These are phyloP conservation scores for Drosophila diplacantha DNA, from an alignment of 2,888 invertebrate genomes.

Conservation along the genomic window DNA sequence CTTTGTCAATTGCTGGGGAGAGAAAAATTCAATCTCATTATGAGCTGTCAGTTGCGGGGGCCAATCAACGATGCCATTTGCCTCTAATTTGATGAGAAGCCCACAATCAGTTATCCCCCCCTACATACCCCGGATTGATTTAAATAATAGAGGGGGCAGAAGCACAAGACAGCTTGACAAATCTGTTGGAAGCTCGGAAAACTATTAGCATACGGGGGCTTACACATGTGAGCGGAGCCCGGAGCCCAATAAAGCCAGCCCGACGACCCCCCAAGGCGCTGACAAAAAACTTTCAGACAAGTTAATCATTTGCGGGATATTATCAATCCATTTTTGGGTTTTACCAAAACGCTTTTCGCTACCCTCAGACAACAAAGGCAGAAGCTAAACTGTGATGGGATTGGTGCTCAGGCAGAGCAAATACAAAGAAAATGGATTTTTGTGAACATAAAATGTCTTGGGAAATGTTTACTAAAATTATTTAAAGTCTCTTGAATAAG, in stretches of 20 bases:
- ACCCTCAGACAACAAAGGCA: background rate
- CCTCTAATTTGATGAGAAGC: slow-evolving; percentile 48
- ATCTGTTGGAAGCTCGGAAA: slow-evolving; percentile 48
- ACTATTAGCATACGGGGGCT: slow-evolving; percentile 65
- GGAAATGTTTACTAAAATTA: background rate
- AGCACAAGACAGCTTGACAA: slow-evolving; percentile 56
- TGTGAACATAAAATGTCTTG: too few relatives aligned
- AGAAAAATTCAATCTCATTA: slow-evolving; percentile 48
- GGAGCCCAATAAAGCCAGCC: slow-evolving; percentile 10
- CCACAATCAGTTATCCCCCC: slow-evolving; percentile 23
- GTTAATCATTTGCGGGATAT: slow-evolving; percentile 74
- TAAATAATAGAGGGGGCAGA: slow-evolving; percentile 47
- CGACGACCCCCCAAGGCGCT: slow-evolving; percentile 23
- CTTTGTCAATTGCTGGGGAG: slow-evolving; percentile 50
- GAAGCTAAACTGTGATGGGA: background rate
- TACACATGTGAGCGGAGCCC: slow-evolving; percentile 26
- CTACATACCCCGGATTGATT: slow-evolving; percentile 57
- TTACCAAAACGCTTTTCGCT: slow-evolving; percentile 41
- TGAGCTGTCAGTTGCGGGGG: slow-evolving; percentile 50
- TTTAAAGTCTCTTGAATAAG: background rate
- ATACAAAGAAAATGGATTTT: background rate
- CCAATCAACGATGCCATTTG: slow-evolving; percentile 52
- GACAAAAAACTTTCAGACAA: slow-evolving; percentile 62
- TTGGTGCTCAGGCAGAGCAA: background rate
- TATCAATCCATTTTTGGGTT: slow-evolving; percentile 72